Conservation (phyloP, 2,888 invertebrate species). For the Tipula lateralis region DNA sequence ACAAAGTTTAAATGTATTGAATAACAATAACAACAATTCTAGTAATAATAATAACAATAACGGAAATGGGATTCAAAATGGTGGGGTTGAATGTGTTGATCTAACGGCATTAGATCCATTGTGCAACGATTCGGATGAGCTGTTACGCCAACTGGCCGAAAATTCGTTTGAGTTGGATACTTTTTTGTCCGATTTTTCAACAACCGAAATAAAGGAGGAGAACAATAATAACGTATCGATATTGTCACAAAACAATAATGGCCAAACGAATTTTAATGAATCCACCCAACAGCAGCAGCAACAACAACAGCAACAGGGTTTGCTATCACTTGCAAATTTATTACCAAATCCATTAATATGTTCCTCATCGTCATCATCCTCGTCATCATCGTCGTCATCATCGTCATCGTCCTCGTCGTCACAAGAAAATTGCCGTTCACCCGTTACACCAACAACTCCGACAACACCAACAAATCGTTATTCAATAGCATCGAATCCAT, state of each 20-base stretch:
- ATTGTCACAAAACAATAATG: slow-evolving; percentile 48
- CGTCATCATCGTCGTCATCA: slow-evolving; percentile 7
- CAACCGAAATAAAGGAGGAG: slow-evolving; percentile 62
- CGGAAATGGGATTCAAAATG: background rate
- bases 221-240: slow-evolving; percentile 32
- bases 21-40: background rate
- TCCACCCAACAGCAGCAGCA: background rate
- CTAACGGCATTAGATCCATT: slow-evolving; percentile 46
- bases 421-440: slow-evolving; percentile 44
- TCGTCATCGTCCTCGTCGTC: background rate
- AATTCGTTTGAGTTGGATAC: slow-evolving; percentile 83
- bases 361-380: slow-evolving; percentile 31
- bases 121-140: slow-evolving; percentile 66
- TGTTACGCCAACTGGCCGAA: slow-evolving; percentile 76
- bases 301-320: background rate
- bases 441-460: slow-evolving; percentile 49
- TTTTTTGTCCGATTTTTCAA: slow-evolving; percentile 71
- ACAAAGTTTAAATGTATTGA: background rate
- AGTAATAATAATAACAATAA: slow-evolving; percentile 25
- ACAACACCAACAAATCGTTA: slow-evolving; percentile 57
- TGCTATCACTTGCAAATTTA: background rate
- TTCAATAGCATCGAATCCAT: slow-evolving; percentile 80
- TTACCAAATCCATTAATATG: slow-evolving; percentile 35
- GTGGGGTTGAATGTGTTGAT: slow-evolving; percentile 35
- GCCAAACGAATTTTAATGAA: slow-evolving; percentile 39